Evolutionary conservation across 2,888 invertebrate species (phyloP).

Genomic region (Liopterus haemorrhoidalis): DNA sequence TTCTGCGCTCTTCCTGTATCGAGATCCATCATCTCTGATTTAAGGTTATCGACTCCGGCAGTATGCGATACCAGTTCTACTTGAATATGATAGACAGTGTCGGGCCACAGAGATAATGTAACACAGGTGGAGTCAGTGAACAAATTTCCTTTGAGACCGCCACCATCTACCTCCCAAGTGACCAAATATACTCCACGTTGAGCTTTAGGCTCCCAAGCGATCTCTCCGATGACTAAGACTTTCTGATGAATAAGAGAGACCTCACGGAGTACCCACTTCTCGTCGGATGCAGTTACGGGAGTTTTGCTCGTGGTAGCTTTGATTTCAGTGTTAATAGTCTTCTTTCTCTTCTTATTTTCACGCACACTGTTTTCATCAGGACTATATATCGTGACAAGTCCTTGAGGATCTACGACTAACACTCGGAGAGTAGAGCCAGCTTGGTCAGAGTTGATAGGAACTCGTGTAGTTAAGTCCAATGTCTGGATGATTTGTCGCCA

Average conservation of each 20-base stretch:
- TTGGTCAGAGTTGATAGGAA: slow-evolving; percentile 57
- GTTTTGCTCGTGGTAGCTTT: slow-evolving; percentile 49
- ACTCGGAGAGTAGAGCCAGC: slow-evolving; percentile 59
- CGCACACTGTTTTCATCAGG: slow-evolving; percentile 56
- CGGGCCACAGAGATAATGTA: slow-evolving; percentile 73
- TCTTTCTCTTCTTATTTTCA: slow-evolving; percentile 43
- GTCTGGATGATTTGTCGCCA: slow-evolving; percentile 65
- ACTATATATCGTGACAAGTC: slow-evolving; percentile 64
- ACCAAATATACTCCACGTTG: slow-evolving; percentile 66
- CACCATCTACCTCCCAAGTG: slow-evolving; percentile 78
- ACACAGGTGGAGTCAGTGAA: slow-evolving; percentile 76
- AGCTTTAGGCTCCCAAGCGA: slow-evolving; percentile 65
- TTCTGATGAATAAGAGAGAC: slow-evolving; percentile 68
- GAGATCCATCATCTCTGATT: slow-evolving; percentile 60
- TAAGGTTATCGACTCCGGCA: slow-evolving; percentile 56
- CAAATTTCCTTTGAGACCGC: slow-evolving; percentile 73
- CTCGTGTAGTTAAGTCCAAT: slow-evolving; percentile 56
- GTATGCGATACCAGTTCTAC: slow-evolving; percentile 60
- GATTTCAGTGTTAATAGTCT: slow-evolving; percentile 49
- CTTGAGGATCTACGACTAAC: slow-evolving; percentile 64
- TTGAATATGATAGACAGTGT: slow-evolving; percentile 75
- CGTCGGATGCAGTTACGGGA: slow-evolving; percentile 48
- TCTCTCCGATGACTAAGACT: slow-evolving; percentile 64
- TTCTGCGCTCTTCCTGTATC: slow-evolving; percentile 59
- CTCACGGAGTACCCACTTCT: slow-evolving; percentile 59